These are phyloP conservation scores for Phymanthus crucifer DNA, from an alignment of 92 coral and sea anemone genomes.

Conservation along the genomic window DNA sequence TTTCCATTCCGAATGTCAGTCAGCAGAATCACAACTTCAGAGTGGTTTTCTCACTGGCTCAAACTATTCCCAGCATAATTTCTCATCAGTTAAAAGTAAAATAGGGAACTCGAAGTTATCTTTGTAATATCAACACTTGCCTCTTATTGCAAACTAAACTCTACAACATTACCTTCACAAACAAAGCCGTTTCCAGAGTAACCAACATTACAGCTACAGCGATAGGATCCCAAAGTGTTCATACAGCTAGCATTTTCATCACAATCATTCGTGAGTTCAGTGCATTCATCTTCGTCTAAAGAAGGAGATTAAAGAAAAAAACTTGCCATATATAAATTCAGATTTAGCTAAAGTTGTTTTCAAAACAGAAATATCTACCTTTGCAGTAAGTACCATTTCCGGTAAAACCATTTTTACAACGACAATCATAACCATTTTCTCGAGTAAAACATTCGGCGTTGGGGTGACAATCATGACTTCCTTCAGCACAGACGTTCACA, in stretches of 20 bases:
- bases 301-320: not conserved
- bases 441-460: slow-evolving; percentile 53
- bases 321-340: not conserved
- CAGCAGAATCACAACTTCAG: not conserved
- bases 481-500: slow-evolving; percentile 51
- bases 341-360: too few species aligned
- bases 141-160: not conserved
- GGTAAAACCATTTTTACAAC: slow-evolving; percentile 58
- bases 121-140: not conserved
- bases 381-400: slow-evolving; percentile 66
- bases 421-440: slow-evolving; percentile 51
- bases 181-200: slow-evolving; percentile 54
- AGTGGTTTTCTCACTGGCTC: not conserved
- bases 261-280: not conserved
- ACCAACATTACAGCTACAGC: slow-evolving; percentile 55
- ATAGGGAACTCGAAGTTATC: not conserved
- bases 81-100: not conserved
- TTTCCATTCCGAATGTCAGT: too few species aligned
- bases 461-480: slow-evolving; percentile 46
- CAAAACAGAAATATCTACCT: too few species aligned
- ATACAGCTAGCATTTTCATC: slow-evolving; percentile 39
- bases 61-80: not conserved
- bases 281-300: slow-evolving; percentile 25
- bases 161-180: slow-evolving; percentile 51
- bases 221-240: slow-evolving; percentile 62